Conservation (phyloP, 1,140 invertebrate genomes). For the Dendroctonus valens region DNA sequence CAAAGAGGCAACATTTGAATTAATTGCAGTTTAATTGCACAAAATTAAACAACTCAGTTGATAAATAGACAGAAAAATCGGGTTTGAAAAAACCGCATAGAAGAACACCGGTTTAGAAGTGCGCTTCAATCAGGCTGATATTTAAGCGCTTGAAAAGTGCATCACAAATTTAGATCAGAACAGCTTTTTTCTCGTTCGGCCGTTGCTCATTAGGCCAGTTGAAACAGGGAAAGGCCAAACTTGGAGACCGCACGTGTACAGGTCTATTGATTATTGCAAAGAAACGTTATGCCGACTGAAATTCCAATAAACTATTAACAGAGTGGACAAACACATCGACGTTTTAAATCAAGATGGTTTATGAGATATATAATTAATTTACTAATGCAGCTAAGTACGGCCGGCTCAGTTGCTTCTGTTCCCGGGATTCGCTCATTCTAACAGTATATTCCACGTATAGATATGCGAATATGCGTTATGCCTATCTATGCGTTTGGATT, state of each 20-base stretch:
- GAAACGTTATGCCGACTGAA: conserved; percentile 29
- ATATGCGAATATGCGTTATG: conserved; percentile 32
- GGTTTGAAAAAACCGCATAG: too few relatives aligned
- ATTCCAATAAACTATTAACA: conserved; percentile 36
- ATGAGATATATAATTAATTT: conserved; percentile 37
- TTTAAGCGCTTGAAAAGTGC: too few relatives aligned
- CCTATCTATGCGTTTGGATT: conserved; percentile 23
- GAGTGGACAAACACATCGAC: conserved; percentile 24
- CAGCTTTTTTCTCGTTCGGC: conserved; percentile 10
- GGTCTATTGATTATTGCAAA: conserved; percentile 18
- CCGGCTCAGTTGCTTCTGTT: conserved; percentile 17
- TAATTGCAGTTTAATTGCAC: too few relatives aligned
- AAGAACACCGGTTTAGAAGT: too few relatives aligned
- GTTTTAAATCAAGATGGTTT: conserved; percentile 34
- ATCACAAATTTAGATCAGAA: conserved; percentile 20
- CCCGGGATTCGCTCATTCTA: conserved; percentile 22
- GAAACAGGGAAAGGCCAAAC: conserved; percentile 22
- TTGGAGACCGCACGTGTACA: conserved; percentile 26
- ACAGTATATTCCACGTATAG: conserved; percentile 30
- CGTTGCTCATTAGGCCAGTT: conserved; percentile 15
- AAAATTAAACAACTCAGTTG: too few relatives aligned
- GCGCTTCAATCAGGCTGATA: too few relatives aligned
- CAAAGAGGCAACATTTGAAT: too few relatives aligned
- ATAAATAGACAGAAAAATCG: too few relatives aligned
- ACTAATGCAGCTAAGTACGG: conserved; percentile 31